Evolutionary conservation across 2,113 vertebrate species (phyloP).

Genomic region (Rhea americana): DNA sequence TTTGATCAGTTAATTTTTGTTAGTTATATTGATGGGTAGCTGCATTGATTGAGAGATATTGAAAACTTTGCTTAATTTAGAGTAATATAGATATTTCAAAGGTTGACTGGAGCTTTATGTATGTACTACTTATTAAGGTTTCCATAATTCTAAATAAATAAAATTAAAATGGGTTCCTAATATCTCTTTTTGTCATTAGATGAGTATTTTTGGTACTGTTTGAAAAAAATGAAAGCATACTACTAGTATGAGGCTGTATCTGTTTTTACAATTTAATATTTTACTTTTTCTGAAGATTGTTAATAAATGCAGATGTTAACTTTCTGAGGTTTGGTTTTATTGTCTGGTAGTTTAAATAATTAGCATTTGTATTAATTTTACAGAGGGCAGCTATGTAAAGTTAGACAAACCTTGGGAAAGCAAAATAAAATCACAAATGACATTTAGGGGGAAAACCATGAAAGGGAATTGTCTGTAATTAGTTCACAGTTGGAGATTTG

Average conservation of each 20-base stretch:
- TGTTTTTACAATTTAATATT: not conserved
- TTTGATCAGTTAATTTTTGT: not conserved
- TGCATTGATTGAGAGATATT: not conserved
- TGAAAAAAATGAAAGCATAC: not conserved
- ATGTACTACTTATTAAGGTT: not conserved
- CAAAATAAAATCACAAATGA: slow-evolving; percentile 83
- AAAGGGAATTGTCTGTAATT: slow-evolving; percentile 85
- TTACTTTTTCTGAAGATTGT: not conserved
- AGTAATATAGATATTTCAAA: not conserved
- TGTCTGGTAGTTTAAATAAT: slow-evolving; percentile 30
- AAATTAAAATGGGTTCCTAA: not conserved
- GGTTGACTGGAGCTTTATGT: not conserved
- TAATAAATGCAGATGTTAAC: not conserved
- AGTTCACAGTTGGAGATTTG: slow-evolving; percentile 85
- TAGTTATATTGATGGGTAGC: not conserved
- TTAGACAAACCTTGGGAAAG: slow-evolving; percentile 70
- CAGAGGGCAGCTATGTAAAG: slow-evolving; percentile 60
- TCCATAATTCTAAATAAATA: not conserved
- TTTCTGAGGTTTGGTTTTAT: not conserved
- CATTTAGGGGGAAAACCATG: slow-evolving; percentile 78
- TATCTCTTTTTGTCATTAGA: not conserved
- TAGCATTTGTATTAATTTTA: slow-evolving; percentile 55
- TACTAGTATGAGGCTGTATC: not conserved
- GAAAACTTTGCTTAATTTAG: not conserved
- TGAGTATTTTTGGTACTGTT: not conserved